Base-by-base conservation (phyloP, 1,140 invertebrate genomes). In the Aphidius ervi region DNA sequence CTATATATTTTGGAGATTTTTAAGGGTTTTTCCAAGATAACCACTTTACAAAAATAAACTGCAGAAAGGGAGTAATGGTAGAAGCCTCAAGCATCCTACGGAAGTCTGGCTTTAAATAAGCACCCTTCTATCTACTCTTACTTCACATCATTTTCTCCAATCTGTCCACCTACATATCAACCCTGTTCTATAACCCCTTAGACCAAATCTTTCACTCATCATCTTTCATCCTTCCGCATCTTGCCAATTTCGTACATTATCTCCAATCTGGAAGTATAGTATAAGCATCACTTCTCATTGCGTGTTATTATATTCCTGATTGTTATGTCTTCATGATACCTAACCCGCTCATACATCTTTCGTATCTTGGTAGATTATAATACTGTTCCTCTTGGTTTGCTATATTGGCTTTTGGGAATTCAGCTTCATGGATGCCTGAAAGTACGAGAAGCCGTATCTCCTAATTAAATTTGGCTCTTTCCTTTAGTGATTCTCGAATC, bases 21-120 rank as follows among this genome's bases (percentile, higher is more conserved):
- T 63, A 65, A 70, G 72, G 67, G 68, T 74, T 70, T 73, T 72
- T 73, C 64, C 61, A 66, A 74, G 74, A 76, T 76, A 75, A 74
- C 76, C 74, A 78, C 75, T 79, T 78, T 77, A 73, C 71, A 63
- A 63, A 71, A 74, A 78, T 77, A 77, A 78, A 77, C 70, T 75
- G 71, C 65, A 69, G 68, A 70, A 73, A 75, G 58, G 46, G 57
- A 60, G 67, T 64, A 66, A 43, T 71, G 71, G 75, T 4, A 3
- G 23, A 76, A 77, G 77, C 74, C 77, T 77, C 72, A 70, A 79
- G 75, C 72, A 76, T 79, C 72, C 74, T 76, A 73, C 71, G 76
- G 74, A 78, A 76, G 75, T 79, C 78, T 78, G 73, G 63, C 70
- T 80, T 76, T 80, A 79, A 79, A 79, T 79, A 79, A 80, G 75